A percentile compares a stretch with the other conserved stretches of the same genome.
Conservation (phyloP, 35 echinoderm and acorn worm species). For the Holothuria glaberrima region DNA sequence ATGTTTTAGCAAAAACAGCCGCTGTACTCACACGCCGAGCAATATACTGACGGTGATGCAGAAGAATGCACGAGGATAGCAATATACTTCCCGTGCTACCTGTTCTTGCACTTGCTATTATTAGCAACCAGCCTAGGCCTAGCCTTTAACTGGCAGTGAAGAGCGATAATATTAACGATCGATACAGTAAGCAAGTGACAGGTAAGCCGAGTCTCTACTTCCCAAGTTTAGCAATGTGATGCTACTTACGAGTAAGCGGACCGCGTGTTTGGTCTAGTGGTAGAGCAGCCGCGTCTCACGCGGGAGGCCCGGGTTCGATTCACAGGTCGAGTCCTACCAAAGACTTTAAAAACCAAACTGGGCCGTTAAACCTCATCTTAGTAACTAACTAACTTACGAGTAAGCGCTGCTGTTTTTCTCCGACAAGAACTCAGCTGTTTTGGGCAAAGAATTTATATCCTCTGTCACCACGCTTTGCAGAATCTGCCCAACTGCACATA, state of each 20-base stretch:
- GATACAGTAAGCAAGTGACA: background rate
- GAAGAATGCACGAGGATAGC: background rate
- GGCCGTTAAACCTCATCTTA: no score
- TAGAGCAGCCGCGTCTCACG: no score
- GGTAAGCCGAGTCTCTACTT: background rate
- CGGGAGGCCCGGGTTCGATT: no score
- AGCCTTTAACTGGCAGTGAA: background rate
- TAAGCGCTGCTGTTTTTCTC: no score
- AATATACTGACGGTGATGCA: conserved; percentile 9
- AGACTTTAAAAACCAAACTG: no score
- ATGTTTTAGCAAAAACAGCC: background rate
- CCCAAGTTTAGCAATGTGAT: background rate
- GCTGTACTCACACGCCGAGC: background rate
- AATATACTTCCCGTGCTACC: conserved; percentile 20
- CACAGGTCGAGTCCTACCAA: no score
- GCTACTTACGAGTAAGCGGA: background rate
- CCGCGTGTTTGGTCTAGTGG: no score
- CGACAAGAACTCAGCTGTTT: background rate
- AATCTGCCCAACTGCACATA: background rate
- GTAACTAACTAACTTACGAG: no score
- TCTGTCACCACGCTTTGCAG: background rate
- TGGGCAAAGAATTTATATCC: background rate
- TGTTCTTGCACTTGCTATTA: background rate
- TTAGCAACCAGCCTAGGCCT: background rate
- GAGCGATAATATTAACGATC: background rate